These are phyloP conservation scores for Leptinotarsa haldemani DNA, from an alignment of 2,888 invertebrate genomes.

Conservation along the genomic window DNA sequence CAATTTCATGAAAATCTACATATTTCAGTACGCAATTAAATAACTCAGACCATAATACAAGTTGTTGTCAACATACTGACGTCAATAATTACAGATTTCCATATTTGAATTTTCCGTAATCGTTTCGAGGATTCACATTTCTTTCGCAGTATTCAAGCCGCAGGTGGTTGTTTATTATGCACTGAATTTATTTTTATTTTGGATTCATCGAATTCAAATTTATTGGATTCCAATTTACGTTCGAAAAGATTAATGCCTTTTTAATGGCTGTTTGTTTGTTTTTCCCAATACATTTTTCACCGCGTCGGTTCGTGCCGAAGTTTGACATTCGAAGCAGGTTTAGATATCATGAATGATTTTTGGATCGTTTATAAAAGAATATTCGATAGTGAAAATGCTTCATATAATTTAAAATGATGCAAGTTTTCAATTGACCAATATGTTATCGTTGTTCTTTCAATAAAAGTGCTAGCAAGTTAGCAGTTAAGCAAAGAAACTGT, in stretches of 20 bases:
- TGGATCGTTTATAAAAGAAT: not conserved
- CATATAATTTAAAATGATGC: not conserved
- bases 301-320: not conserved
- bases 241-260: conserved; percentile 9
- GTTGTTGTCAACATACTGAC: no score
- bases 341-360: not conserved
- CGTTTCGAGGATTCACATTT: not conserved
- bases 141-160: conserved; percentile 3
- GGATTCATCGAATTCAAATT: conserved; percentile 11
- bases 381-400: not conserved
- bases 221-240: not conserved
- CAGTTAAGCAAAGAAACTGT: no score
- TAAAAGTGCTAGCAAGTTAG: no score
- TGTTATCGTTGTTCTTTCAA: no score
- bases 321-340: not conserved
- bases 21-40: not conserved
- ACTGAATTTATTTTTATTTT: conserved; percentile 20
- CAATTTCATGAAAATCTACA: not conserved
- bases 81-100: not conserved
- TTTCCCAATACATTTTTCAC: not conserved
- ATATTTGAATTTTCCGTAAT: not conserved
- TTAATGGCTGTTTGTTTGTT: conserved; percentile 12
- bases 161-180: conserved; percentile 21
- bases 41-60: not conserved
- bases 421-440: no score